These are phyloP conservation scores for Capromys pilorides DNA, from an alignment of 2,797 vertebrate genomes.

Conservation along the genomic window DNA sequence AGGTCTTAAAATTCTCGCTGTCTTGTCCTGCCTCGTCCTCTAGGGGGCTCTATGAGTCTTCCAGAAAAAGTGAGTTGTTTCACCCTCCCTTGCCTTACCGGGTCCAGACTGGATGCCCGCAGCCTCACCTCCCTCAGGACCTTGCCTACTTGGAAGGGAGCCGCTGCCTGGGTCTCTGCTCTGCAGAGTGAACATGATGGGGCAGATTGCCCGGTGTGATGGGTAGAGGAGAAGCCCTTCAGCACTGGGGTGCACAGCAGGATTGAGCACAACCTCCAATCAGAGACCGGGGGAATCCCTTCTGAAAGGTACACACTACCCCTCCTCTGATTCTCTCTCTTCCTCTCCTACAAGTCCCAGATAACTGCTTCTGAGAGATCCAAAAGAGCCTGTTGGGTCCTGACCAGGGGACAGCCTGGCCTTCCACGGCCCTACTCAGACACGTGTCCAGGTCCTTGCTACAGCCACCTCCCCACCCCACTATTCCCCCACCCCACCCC, in stretches of 20 bases:
- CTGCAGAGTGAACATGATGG: not conserved
- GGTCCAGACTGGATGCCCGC: not conserved
- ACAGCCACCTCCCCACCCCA: not conserved
- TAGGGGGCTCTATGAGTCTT: constrained; percentile 56
- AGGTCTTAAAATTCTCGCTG: not conserved
- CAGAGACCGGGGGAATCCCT: not conserved
- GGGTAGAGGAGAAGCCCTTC: not conserved
- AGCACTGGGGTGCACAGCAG: no score
- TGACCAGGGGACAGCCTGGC: no score
- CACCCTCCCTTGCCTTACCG: not conserved
- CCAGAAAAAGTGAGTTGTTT: not conserved
- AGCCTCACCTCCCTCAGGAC: not conserved
- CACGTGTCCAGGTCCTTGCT: not conserved
- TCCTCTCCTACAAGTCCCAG: not conserved
- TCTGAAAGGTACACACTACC: not conserved
- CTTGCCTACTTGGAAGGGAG: not conserved
- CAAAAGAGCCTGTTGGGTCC: not conserved
- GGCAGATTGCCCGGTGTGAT: not conserved
- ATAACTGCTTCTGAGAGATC: not conserved
- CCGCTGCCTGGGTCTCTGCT: not conserved
- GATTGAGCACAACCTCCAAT: not conserved
- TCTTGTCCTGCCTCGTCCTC: not conserved
- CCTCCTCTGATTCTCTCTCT: not conserved
- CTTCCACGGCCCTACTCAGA: not conserved
- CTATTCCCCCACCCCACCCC: no score